Evolutionary conservation across 2,113 vertebrate genomes (phyloP).

Genomic region (Bufo gargarizans): DNA sequence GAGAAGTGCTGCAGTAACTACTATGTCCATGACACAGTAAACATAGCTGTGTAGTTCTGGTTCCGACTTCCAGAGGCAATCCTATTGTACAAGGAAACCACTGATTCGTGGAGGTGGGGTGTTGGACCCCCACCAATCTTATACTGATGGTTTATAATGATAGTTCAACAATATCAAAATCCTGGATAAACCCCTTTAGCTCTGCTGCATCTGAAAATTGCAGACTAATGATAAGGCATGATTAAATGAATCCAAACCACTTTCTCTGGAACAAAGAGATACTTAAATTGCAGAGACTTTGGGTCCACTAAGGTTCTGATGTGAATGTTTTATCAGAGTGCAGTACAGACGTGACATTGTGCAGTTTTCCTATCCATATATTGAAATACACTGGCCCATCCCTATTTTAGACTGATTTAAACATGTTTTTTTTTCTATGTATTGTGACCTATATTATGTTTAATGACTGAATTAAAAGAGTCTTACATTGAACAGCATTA

Average conservation of each 20-base stretch:
- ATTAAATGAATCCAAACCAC: neutral
- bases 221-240: neutral
- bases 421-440: slow-evolving; percentile 39
- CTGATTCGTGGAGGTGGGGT: too few relatives aligned
- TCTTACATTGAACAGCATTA: slow-evolving; percentile 47
- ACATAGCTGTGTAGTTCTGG: too few relatives aligned
- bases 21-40: too few relatives aligned
- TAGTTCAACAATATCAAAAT: too few relatives aligned
- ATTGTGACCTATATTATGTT: slow-evolving; percentile 54
- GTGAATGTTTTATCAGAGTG: neutral
- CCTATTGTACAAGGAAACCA: too few relatives aligned
- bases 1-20: too few relatives aligned
- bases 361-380: slow-evolving; percentile 1
- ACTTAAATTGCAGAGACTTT: neutral
- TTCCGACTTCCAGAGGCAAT: too few relatives aligned
- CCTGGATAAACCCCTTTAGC: neutral
- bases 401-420: slow-evolving; percentile 29
- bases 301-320: neutral
- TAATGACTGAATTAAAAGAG: slow-evolving; percentile 48
- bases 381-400: slow-evolving; percentile 44
- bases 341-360: neutral
- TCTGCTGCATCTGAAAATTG: neutral
- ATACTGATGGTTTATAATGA: too few relatives aligned
- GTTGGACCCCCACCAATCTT: too few relatives aligned
- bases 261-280: neutral